Evolutionary conservation across 1,140 invertebrate genomes (phyloP).

Genomic region (Dendroctonus ponderosae): DNA sequence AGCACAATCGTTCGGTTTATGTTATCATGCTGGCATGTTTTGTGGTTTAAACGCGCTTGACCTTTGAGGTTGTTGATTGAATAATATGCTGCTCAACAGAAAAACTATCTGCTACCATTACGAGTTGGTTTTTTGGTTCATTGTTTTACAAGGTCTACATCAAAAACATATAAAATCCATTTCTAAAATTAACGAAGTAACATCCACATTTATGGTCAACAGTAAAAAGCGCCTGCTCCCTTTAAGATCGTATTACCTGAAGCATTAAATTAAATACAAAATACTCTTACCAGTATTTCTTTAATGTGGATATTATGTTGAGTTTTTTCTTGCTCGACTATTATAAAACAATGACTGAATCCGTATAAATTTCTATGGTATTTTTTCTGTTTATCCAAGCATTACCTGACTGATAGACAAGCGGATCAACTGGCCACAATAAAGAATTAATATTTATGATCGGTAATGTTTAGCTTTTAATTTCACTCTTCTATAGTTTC

Average conservation of each 20-base stretch:
- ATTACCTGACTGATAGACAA: conserved; percentile 31
- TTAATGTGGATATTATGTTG: conserved; percentile 21
- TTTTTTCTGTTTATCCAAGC: conserved; percentile 30
- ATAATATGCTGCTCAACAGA: no score
- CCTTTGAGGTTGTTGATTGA: no score
- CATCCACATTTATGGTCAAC: background rate
- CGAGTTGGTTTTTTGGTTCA: no score
- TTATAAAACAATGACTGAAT: conserved; percentile 33
- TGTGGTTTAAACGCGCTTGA: no score
- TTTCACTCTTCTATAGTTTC: no score
- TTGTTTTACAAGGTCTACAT: no score
- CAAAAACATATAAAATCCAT: no score
- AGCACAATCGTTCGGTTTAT: no score
- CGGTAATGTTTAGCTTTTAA: conserved; percentile 19
- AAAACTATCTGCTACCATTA: no score
- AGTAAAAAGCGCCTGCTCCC: background rate
- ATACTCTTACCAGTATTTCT: conserved; percentile 11
- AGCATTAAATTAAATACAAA: conserved; percentile 30
- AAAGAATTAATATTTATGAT: conserved; percentile 31
- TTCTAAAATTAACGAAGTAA: background rate
- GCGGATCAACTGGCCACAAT: conserved; percentile 20
- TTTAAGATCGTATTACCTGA: conserved; percentile 2
- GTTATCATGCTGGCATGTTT: no score
- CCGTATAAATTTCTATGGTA: conserved; percentile 28
- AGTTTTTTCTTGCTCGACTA: conserved; percentile 23